Evolutionary conservation across 2,113 vertebrate genomes (phyloP).

Genomic region (Cyanoramphus novaezelandiae): DNA sequence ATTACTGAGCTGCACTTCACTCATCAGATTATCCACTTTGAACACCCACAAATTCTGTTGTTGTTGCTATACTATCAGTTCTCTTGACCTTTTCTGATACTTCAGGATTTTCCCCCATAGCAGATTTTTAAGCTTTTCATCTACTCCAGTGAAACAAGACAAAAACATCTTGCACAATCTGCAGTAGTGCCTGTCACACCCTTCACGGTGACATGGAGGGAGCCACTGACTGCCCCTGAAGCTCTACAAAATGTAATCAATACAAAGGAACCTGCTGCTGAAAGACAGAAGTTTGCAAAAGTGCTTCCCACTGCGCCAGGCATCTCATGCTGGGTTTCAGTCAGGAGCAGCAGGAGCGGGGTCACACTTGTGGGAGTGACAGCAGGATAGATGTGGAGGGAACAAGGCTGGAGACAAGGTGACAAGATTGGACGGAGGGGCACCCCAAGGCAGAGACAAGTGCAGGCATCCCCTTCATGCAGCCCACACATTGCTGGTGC

Average conservation of each 20-base stretch:
- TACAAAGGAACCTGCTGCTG: background rate
- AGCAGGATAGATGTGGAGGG: background rate
- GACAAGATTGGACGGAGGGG: background rate
- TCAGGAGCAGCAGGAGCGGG: background rate
- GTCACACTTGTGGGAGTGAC: background rate
- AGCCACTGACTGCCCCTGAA: background rate
- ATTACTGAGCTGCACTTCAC: background rate
- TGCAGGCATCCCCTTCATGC: background rate
- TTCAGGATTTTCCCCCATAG: background rate
- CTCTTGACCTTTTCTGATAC: background rate
- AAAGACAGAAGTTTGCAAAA: background rate
- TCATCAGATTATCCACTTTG: background rate
- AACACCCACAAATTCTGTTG: background rate
- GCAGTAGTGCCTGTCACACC: background rate
- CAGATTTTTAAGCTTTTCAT: background rate
- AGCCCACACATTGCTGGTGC: background rate
- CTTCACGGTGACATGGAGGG: background rate
- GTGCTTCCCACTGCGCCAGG: background rate
- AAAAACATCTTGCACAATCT: background rate
- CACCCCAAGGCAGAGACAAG: background rate
- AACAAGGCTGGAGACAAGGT: background rate
- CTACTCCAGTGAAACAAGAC: background rate
- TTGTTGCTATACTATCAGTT: background rate
- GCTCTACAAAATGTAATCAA: background rate
- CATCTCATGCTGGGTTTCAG: background rate